Evolutionary conservation across 2,888 invertebrate genomes (phyloP).

Genomic region (Tetrapedia diversipes): DNA sequence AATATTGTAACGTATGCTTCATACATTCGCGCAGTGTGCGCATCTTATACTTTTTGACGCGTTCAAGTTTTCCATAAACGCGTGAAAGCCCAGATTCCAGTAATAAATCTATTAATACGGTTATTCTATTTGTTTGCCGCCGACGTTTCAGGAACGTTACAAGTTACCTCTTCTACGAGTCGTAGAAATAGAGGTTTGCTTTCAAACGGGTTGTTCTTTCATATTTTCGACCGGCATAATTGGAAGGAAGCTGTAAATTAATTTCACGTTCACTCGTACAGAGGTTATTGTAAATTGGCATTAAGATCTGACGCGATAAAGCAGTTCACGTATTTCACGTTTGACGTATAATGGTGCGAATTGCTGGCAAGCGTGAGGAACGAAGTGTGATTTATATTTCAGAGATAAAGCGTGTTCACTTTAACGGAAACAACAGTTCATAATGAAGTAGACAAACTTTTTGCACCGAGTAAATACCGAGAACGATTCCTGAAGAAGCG

Average conservation of each 20-base stretch:
- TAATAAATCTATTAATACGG: too few species aligned
- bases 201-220: too few species aligned
- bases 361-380: conserved; percentile 15
- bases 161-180: too few species aligned
- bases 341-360: conserved; percentile 13
- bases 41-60: too few species aligned
- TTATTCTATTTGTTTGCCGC: too few species aligned
- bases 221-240: too few species aligned
- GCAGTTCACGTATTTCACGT: conserved; percentile 1
- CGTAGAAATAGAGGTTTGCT: too few species aligned
- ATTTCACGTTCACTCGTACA: background rate
- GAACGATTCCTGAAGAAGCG: background rate
- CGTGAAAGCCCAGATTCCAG: too few species aligned
- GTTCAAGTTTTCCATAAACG: too few species aligned
- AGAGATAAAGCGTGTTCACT: background rate
- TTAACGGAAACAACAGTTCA: background rate
- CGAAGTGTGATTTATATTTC: background rate
- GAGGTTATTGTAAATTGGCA: background rate
- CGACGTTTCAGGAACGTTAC: too few species aligned
- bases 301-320: background rate
- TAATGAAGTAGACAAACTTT: background rate
- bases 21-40: too few species aligned
- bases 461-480: background rate
- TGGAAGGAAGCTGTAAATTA: background rate
- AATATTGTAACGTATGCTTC: too few species aligned